A percentile compares a stretch with the other conserved stretches of the same genome.
These are phyloP conservation scores for Calameuta filiformis DNA, from an alignment of 2,888 invertebrate genomes.

Conservation along the genomic window DNA sequence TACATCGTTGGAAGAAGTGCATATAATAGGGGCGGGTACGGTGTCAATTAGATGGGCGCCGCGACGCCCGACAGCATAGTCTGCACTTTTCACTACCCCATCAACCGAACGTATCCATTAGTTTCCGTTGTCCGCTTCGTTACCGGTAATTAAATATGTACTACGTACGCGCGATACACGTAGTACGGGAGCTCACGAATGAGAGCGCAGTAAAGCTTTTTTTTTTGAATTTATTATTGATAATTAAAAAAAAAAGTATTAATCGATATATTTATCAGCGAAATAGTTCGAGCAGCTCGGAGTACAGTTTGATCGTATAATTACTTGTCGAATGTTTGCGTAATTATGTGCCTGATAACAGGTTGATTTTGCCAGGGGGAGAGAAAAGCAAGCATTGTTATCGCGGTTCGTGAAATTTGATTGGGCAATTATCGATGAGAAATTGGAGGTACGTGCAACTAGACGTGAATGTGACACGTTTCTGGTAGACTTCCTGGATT, in stretches of 20 bases:
- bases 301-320: background rate
- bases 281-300: background rate
- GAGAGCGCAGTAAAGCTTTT: background rate
- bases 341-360: background rate
- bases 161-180: background rate
- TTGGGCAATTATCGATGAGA: background rate
- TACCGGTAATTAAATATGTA: background rate
- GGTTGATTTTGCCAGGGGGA: background rate
- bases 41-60: conserved; percentile 27
- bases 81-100: conserved; percentile 16
- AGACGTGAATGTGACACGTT: background rate
- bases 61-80: background rate
- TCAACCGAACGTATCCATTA: background rate
- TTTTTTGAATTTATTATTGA: background rate
- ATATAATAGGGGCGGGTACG: conserved; percentile 25
- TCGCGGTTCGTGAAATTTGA: background rate
- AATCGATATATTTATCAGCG: background rate
- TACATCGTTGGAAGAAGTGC: conserved; percentile 15
- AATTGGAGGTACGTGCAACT: background rate
- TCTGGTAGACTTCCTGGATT: background rate
- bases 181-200: background rate
- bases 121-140: background rate
- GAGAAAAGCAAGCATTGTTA: background rate
- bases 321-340: background rate
- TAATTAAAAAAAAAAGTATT: background rate